Conservation (phyloP, 2,888 invertebrate genomes). For the Andrena minutula region DNA sequence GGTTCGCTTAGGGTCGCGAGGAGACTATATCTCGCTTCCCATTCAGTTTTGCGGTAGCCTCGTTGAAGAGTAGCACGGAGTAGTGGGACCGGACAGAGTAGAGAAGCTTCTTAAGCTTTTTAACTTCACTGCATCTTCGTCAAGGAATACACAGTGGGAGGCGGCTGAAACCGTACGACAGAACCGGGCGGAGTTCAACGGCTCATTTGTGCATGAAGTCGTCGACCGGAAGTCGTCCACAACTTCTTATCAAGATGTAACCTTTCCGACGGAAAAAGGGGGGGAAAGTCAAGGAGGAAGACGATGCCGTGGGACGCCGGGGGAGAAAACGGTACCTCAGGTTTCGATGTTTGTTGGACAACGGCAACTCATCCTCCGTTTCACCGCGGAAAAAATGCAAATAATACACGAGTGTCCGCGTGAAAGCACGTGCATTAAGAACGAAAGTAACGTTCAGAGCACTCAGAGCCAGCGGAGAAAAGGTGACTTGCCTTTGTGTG, state of each 20-base stretch:
- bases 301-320: neutral
- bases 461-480: neutral
- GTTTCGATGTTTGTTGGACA: neutral
- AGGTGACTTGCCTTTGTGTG: neutral
- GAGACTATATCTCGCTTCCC: no score
- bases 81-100: no score
- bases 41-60: no score
- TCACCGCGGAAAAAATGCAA: neutral
- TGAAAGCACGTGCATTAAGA: neutral
- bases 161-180: conserved; percentile 9
- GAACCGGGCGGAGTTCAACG: conserved; percentile 19
- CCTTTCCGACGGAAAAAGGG: neutral
- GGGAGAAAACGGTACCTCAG: neutral
- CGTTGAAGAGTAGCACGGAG: no score
- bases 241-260: conserved; percentile 47
- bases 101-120: no score
- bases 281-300: neutral
- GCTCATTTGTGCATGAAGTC: conserved; percentile 20
- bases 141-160: neutral
- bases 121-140: no score
- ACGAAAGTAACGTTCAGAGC: neutral
- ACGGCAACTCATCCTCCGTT: neutral
- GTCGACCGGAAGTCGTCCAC: conserved; percentile 42
- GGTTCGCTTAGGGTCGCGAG: no score
- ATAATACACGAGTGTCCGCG: neutral